Evolutionary conservation across 2,113 vertebrate genomes (phyloP).

Genomic region (Mesembrinibis cayennensis): DNA sequence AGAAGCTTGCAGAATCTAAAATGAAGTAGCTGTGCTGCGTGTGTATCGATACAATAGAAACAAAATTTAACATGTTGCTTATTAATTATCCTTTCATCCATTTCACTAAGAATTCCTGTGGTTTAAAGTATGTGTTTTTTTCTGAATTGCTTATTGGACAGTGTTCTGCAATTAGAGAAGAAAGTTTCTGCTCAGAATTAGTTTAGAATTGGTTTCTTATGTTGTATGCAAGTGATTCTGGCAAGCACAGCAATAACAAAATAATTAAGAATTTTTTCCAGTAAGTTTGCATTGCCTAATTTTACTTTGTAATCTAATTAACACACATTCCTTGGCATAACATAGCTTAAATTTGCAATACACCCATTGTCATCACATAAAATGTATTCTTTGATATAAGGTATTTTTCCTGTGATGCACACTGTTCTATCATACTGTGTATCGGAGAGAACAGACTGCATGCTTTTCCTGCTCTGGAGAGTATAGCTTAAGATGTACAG

Average conservation of each 20-base stretch:
- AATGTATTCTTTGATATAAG: neutral
- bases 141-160: neutral
- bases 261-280: conserved; percentile 13
- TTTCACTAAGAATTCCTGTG: conserved; percentile 38
- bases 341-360: conserved; percentile 4
- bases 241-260: conserved; percentile 51
- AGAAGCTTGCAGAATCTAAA: neutral
- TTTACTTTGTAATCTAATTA: conserved; percentile 51
- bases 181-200: conserved; percentile 55
- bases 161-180: conserved; percentile 26
- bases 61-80: neutral
- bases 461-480: neutral
- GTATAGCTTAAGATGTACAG: neutral
- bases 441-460: neutral
- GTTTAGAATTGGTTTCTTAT: conserved; percentile 60
- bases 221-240: conserved; percentile 39
- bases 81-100: conserved; percentile 37
- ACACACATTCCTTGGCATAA: neutral
- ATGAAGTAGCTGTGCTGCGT: conserved; percentile 19
- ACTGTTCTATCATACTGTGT: neutral
- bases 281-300: conserved; percentile 27
- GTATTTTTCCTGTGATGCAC: neutral
- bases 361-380: conserved; percentile 5
- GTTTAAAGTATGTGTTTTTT: neutral
- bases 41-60: neutral